These are phyloP conservation scores for Propithecus coquereli DNA, from an alignment of 2,113 vertebrate genomes.

Conservation along the genomic window DNA sequence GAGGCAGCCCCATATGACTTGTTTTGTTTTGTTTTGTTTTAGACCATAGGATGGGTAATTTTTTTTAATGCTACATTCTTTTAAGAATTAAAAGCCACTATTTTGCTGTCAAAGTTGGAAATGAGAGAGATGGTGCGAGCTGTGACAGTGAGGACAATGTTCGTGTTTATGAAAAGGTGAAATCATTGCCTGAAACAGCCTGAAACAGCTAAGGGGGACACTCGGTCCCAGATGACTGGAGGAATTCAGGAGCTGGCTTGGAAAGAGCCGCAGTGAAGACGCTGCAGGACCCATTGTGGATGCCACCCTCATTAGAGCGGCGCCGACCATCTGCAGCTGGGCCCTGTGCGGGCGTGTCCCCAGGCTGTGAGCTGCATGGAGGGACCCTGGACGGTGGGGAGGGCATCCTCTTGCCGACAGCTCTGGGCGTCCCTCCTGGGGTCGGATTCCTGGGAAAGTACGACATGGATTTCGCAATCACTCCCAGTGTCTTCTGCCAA, in stretches of 20 bases:
- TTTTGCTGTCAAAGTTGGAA: neutral
- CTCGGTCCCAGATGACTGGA: neutral
- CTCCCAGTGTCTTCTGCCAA: neutral
- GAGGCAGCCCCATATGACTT: neutral
- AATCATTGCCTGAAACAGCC: neutral
- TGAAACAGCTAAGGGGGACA: neutral
- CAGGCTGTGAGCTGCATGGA: neutral
- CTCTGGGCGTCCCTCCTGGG: neutral
- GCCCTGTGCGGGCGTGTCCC: neutral
- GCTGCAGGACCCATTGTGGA: fast-evolving
- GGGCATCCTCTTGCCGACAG: neutral
- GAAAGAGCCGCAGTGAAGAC: neutral
- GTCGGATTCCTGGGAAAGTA: neutral
- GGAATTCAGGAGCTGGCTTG: neutral
- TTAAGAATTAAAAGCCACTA: neutral
- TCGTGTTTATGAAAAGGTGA: neutral
- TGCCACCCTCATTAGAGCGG: neutral
- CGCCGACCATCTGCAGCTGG: fast-evolving
- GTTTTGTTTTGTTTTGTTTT: neutral
- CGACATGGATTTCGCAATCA: neutral
- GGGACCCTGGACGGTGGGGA: neutral
- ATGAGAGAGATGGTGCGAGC: neutral
- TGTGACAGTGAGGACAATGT: too few species aligned
- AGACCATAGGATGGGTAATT: neutral
- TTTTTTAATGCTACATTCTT: neutral